Conservation (phyloP, 2,113 vertebrate genomes). For the Lasiurus cinereus region DNA sequence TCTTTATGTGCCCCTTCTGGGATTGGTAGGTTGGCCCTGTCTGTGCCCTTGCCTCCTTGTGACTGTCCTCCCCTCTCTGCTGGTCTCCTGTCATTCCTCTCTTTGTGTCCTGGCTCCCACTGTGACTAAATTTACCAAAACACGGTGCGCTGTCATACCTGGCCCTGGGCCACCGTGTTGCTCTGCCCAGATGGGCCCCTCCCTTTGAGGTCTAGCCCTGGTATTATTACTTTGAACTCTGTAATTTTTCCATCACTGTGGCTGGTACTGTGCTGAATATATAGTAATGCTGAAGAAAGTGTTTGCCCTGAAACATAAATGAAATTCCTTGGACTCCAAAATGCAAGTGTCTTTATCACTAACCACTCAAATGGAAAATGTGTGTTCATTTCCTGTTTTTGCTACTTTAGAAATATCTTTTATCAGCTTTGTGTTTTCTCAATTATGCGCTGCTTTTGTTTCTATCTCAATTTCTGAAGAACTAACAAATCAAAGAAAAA, state of each 20-base stretch:
- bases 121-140: not conserved
- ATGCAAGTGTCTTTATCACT: not conserved
- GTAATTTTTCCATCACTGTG: not conserved
- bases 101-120: not conserved
- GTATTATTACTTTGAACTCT: not conserved
- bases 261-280: not conserved
- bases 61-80: not conserved
- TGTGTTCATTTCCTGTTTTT: not conserved
- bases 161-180: not conserved
- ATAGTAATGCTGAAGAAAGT: not conserved
- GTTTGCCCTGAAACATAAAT: fast-evolving
- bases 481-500: not conserved
- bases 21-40: not conserved
- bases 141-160: not conserved
- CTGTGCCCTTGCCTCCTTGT: not conserved
- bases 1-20: not conserved
- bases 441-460: not conserved
- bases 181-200: not conserved
- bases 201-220: not conserved
- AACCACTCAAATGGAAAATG: not conserved
- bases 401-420: not conserved
- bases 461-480: not conserved
- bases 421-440: not conserved
- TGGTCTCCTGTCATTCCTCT: not conserved
- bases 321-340: not conserved